A percentile compares a stretch with the other conserved stretches of the same genome.
These are phyloP conservation scores for Taeniopygia guttata DNA, from an alignment of 2,797 vertebrate species.

Conservation along the genomic window DNA sequence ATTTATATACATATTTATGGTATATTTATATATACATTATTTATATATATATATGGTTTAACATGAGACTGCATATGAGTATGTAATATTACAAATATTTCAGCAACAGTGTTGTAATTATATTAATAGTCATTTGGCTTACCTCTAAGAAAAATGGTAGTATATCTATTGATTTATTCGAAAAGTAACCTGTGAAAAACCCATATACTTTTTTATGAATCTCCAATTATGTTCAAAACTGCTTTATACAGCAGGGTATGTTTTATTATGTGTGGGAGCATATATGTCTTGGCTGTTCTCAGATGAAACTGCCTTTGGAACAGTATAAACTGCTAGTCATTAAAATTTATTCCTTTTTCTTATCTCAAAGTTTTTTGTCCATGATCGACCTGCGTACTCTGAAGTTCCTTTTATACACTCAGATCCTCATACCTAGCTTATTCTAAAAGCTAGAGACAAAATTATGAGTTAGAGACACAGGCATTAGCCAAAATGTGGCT, in stretches of 20 bases:
- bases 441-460: neutral
- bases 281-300: neutral
- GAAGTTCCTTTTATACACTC: neutral
- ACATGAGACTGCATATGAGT: neutral
- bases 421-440: neutral
- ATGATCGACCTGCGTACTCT: accelerated
- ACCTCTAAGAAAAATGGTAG: neutral
- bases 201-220: neutral
- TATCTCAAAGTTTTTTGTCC: neutral
- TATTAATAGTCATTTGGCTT: neutral
- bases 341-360: neutral
- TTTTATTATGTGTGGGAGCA: neutral
- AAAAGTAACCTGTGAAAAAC: neutral
- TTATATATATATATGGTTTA: too few relatives aligned
- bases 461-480: neutral
- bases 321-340: neutral
- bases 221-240: neutral
- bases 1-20: too few relatives aligned
- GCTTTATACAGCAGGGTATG: neutral
- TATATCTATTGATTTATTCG: neutral
- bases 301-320: neutral
- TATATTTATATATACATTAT: too few relatives aligned
- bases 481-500: neutral
- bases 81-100: neutral
- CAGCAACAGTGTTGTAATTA: neutral